phyloP scores from a whole-genome alignment of 2,113 vertebrate genomes.

The Tachysurus fulvidraco region DNA sequence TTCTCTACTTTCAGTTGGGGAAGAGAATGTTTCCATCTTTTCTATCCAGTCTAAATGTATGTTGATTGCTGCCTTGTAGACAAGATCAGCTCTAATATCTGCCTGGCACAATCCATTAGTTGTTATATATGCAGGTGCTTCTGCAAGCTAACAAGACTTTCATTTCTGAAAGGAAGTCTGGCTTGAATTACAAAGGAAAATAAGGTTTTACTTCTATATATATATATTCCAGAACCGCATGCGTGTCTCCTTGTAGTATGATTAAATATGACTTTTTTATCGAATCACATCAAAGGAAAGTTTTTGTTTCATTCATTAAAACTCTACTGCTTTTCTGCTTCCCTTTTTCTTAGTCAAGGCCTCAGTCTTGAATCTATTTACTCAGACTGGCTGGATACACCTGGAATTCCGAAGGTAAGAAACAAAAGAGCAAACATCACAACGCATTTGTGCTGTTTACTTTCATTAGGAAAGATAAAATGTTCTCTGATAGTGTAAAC shows the following conservation, averaged over 20 bases:
- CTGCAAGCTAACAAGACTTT: constrained; percentile 43
- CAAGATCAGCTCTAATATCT: constrained; percentile 34
- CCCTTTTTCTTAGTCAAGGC: constrained; percentile 78
- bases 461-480: constrained; percentile 24
- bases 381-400: constrained; percentile 87
- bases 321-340: constrained; percentile 39
- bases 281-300: constrained; percentile 13
- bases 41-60: constrained; percentile 9
- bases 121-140: constrained; percentile 46
- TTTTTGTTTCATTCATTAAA: not conserved
- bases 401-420: constrained; percentile 89
- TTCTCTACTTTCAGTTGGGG: not conserved
- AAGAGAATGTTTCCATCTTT: constrained; percentile 14
- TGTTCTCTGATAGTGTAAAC: not conserved
- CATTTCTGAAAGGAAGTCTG: constrained; percentile 25
- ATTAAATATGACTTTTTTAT: constrained; percentile 20
- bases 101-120: constrained; percentile 47
- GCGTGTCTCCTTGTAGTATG: not conserved
- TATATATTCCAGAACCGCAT: not conserved
- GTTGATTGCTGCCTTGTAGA: constrained; percentile 29
- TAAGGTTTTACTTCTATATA: not conserved
- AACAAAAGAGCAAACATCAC: not conserved
- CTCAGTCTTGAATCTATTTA: constrained; percentile 83
- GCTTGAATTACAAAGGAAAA: constrained; percentile 29
- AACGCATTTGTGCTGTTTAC: constrained; percentile 26